Percentiles rank a stretch among this genome's conserved stretches.
These are phyloP conservation scores for Gasteruption jaculator DNA, from an alignment of 2,888 invertebrate species.

Conservation along the genomic window DNA sequence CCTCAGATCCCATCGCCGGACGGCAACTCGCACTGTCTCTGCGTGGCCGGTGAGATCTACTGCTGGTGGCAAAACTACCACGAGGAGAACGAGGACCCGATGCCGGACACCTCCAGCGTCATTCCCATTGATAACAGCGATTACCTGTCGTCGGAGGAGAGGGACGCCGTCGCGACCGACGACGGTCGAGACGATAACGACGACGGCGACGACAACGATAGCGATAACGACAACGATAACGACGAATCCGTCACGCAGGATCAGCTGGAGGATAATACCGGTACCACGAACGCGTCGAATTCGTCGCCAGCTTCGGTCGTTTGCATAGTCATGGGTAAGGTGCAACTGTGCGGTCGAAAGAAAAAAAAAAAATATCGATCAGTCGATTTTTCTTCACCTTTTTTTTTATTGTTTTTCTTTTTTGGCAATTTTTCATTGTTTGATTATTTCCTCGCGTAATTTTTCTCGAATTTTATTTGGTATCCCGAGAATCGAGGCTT, in stretches of 20 bases:
- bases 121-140: slow-evolving; percentile 4
- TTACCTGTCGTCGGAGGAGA: slow-evolving; percentile 13
- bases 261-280: slow-evolving; percentile 25
- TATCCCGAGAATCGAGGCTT: no score
- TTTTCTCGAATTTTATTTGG: no score
- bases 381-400: no score
- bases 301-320: slow-evolving; percentile 28
- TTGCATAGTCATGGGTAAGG: slow-evolving; percentile 43
- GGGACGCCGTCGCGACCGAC: slow-evolving; percentile 20
- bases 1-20: slow-evolving; percentile 42
- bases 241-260: slow-evolving; percentile 23
- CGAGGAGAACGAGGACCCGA: slow-evolving; percentile 22
- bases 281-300: slow-evolving; percentile 25
- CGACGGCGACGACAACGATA: slow-evolving; percentile 13
- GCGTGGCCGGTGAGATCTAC: slow-evolving; percentile 46
- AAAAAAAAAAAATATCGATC: no score
- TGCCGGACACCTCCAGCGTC: not conserved
- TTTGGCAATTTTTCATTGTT: no score
- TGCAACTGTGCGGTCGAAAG: no score
- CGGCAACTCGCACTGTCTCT: slow-evolving; percentile 43
- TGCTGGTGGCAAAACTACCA: slow-evolving; percentile 45
- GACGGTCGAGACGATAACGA: slow-evolving; percentile 4
- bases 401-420: no score
- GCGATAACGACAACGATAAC: slow-evolving; percentile 24
- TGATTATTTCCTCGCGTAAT: no score